Percentiles rank a stretch among this genome's conserved stretches.
Evolutionary conservation across 2,888 invertebrate species (phyloP).

Genomic region (Aleiodes leptofemur): DNA sequence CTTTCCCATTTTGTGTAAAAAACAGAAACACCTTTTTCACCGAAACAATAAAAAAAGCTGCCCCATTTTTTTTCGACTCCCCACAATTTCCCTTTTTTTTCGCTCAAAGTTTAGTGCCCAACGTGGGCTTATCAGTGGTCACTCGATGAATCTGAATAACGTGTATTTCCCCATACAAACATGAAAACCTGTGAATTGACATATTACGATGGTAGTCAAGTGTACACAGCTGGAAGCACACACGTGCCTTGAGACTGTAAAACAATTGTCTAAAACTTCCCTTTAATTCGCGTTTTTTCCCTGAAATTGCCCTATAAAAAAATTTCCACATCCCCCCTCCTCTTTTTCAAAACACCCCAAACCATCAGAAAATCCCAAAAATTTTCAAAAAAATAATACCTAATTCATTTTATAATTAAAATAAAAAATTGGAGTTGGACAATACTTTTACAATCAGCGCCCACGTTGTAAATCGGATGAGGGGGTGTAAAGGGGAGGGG

Average conservation of each 20-base stretch:
- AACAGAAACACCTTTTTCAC: too few relatives aligned
- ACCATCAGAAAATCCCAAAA: too few relatives aligned
- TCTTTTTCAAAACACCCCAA: too few relatives aligned
- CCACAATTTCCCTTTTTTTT: too few relatives aligned
- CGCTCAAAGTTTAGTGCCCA: too few relatives aligned
- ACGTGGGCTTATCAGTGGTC: constrained; percentile 2
- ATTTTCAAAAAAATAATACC: too few relatives aligned
- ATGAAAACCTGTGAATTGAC: constrained; percentile 16
- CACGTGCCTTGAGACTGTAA: neutral
- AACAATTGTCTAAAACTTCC: neutral
- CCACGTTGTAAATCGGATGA: neutral
- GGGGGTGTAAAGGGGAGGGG: constrained; percentile 34
- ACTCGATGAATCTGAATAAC: constrained; percentile 13
- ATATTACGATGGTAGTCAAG: constrained; percentile 22
- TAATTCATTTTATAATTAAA: too few relatives aligned
- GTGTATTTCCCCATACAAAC: neutral
- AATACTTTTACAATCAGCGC: neutral
- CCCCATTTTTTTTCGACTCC: too few relatives aligned
- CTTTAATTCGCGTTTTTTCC: neutral
- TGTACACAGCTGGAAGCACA: constrained; percentile 14
- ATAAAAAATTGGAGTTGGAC: too few relatives aligned
- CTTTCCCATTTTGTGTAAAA: too few relatives aligned
- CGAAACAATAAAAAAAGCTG: too few relatives aligned
- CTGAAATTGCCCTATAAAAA: neutral
- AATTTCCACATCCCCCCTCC: neutral